A percentile compares a stretch with the other conserved stretches of the same genome.
Evolutionary conservation across 2,113 vertebrate genomes (phyloP).

Genomic region (Limanda limanda): DNA sequence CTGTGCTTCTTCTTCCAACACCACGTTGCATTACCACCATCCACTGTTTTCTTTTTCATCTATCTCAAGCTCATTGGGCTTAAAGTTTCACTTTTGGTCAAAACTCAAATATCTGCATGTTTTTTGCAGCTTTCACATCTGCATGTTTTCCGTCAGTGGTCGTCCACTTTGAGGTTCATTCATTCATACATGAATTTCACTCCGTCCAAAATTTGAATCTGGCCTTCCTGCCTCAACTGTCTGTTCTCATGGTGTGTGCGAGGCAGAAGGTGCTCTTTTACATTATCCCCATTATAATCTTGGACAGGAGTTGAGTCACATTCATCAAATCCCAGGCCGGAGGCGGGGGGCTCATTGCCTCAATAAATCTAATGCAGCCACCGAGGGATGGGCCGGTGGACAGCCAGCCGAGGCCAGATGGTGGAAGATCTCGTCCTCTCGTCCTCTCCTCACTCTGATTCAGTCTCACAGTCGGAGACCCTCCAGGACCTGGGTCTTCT

Average conservation of each 20-base stretch:
- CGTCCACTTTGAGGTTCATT: too few relatives aligned
- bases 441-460: slow-evolving; percentile 59
- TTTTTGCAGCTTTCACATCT: neutral
- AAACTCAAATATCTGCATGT: neutral
- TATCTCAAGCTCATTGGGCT: neutral
- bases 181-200: too few relatives aligned
- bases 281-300: slow-evolving; percentile 80
- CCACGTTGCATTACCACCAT: too few relatives aligned
- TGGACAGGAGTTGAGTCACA: slow-evolving; percentile 74
- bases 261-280: slow-evolving; percentile 77
- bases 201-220: too few relatives aligned
- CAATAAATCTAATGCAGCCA: slow-evolving; percentile 79
- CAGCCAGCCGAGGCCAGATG: slow-evolving; percentile 76
- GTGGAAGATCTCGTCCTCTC: slow-evolving; percentile 71
- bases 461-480: slow-evolving; percentile 49
- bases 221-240: neutral
- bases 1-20: too few relatives aligned
- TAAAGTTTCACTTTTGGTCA: neutral
- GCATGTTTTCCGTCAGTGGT: neutral
- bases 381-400: slow-evolving; percentile 61
- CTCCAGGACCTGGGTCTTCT: slow-evolving; percentile 23
- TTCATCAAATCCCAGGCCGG: slow-evolving; percentile 78
- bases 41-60: too few relatives aligned
- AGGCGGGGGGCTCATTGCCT: slow-evolving; percentile 77
- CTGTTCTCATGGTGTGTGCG: slow-evolving; percentile 36